Conservation (phyloP, 2,113 vertebrate genomes). For the Hystrix cristata region DNA sequence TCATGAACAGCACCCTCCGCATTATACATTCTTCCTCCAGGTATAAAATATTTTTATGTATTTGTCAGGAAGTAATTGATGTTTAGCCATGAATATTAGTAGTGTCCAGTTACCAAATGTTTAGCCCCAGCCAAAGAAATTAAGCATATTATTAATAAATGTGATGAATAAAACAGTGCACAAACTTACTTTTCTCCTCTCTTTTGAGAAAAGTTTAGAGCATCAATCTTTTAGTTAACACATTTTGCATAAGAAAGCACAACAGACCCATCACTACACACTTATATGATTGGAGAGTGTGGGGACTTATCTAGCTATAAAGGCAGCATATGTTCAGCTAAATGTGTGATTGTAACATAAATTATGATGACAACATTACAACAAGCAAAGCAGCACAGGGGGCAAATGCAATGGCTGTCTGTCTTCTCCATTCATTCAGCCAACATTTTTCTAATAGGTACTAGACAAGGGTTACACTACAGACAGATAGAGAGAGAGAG, state of each 20-base stretch:
- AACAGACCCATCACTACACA: background rate
- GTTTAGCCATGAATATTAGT: background rate
- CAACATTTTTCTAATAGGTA: background rate
- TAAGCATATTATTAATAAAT: background rate
- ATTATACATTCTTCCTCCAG: background rate
- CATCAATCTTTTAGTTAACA: constrained; percentile 12
- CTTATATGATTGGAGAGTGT: constrained; percentile 15
- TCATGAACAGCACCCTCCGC: background rate
- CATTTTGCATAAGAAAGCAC: background rate
- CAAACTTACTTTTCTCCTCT: background rate
- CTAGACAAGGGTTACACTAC: background rate
- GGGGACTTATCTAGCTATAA: background rate
- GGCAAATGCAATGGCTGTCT: background rate
- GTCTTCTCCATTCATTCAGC: background rate
- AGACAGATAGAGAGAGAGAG: background rate
- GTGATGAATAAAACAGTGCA: constrained; percentile 27
- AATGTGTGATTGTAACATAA: background rate
- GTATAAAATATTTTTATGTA: constrained; percentile 18
- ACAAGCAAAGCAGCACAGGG: background rate
- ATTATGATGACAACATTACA: background rate
- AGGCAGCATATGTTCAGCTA: constrained; percentile 1
- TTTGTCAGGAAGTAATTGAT: background rate
- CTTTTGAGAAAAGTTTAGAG: constrained; percentile 44
- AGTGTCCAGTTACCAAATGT: background rate
- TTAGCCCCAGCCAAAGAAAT: background rate